phyloP scores from a whole-genome alignment of 2,113 vertebrate species.

The Carassius gibelio region DNA sequence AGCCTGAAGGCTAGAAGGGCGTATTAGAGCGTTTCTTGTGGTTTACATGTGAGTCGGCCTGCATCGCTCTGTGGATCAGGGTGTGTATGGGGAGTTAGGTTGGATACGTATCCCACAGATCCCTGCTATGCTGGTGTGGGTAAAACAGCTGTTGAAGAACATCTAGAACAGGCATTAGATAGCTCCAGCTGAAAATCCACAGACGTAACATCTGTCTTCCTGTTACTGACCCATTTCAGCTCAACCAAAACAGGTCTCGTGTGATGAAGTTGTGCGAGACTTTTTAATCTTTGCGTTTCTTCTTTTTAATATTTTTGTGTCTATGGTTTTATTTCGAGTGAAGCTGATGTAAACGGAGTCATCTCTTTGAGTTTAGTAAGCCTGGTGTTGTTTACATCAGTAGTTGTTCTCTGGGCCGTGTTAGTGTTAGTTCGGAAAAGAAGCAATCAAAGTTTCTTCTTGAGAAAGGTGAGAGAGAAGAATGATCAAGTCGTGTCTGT shows the following conservation, averaged over 20 bases:
- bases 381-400: neutral
- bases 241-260: neutral
- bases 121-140: conserved; percentile 11
- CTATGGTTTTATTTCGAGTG: neutral
- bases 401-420: neutral
- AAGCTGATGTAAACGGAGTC: neutral
- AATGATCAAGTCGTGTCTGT: neutral
- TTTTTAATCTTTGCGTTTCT: conserved; percentile 9
- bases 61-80: conserved; percentile 18
- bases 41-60: neutral
- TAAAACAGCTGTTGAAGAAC: conserved; percentile 1
- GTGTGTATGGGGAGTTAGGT: conserved; percentile 21
- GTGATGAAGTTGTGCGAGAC: neutral
- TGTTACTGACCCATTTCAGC: conserved; percentile 1
- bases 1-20: neutral
- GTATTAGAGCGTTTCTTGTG: neutral
- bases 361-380: neutral
- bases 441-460: neutral
- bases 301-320: neutral
- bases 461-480: neutral
- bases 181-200: neutral
- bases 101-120: neutral
- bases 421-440: neutral
- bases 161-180: neutral
- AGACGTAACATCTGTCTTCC: neutral